A percentile compares a stretch with the other conserved stretches of the same genome.
phyloP scores from a whole-genome alignment of 2,888 invertebrate species.

The Scotopteryx bipunctaria region DNA sequence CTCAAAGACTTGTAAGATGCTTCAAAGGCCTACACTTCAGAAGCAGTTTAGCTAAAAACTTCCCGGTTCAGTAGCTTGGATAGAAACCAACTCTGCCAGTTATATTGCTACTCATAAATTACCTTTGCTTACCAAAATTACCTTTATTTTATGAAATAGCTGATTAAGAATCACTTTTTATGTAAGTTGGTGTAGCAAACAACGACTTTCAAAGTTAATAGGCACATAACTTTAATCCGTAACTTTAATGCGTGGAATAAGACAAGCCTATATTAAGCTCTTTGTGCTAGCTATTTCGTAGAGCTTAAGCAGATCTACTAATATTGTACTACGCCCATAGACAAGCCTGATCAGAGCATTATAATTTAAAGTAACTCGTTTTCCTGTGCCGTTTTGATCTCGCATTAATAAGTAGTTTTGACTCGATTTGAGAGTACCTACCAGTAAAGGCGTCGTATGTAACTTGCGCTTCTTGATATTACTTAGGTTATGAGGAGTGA shows the following conservation, averaged over 20 bases:
- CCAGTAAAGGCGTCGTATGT: too few relatives aligned
- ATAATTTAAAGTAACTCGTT: too few relatives aligned
- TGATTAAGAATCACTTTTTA: too few relatives aligned
- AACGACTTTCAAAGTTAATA: too few relatives aligned
- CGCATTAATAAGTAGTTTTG: background rate
- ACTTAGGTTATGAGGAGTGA: conserved; percentile 15
- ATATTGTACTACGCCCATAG: background rate
- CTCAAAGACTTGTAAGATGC: conserved; percentile 14
- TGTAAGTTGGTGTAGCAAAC: too few relatives aligned
- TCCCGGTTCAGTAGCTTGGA: conserved; percentile 16
- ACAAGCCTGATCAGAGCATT: too few relatives aligned
- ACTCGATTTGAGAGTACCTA: too few relatives aligned
- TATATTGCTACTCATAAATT: background rate
- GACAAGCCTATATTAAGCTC: background rate
- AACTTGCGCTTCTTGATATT: background rate
- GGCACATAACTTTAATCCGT: too few relatives aligned
- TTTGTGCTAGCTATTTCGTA: background rate
- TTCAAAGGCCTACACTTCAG: conserved; percentile 20
- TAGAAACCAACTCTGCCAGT: background rate
- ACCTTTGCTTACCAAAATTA: background rate
- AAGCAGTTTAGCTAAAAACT: conserved; percentile 15
- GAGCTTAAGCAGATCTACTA: background rate
- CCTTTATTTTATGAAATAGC: background rate
- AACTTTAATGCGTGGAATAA: too few relatives aligned
- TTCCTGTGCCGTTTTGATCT: background rate